Conservation (phyloP, 2,888 invertebrate genomes). For the Argyresthia albistria region DNA sequence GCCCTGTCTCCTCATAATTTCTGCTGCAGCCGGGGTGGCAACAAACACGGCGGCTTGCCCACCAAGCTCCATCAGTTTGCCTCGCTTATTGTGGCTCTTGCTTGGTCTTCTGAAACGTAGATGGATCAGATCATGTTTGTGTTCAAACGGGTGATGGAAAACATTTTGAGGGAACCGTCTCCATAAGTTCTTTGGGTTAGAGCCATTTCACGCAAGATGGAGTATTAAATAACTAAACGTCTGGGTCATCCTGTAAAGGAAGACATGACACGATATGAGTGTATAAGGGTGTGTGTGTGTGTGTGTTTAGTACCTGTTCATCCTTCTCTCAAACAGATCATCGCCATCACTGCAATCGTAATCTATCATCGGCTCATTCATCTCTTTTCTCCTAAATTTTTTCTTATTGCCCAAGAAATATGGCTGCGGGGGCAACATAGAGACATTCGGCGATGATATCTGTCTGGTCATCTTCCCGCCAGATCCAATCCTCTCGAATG, state of each 20-base stretch:
- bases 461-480: constrained; percentile 38
- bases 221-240: too few species aligned
- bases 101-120: constrained; percentile 25
- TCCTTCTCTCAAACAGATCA: constrained; percentile 53
- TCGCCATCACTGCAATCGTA: constrained; percentile 65
- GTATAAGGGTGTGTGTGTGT: too few species aligned
- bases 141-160: too few species aligned
- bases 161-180: too few species aligned
- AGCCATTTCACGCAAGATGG: too few species aligned
- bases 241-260: too few species aligned
- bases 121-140: not conserved
- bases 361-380: constrained; percentile 57
- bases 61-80: constrained; percentile 51
- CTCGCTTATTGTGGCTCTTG: constrained; percentile 32
- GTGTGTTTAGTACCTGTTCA: constrained; percentile 21
- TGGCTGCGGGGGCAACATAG: constrained; percentile 33
- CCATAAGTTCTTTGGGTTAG: too few species aligned
- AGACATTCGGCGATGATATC: constrained; percentile 50
- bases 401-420: constrained; percentile 49
- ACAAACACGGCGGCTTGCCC: constrained; percentile 55
- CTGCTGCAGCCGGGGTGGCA: constrained; percentile 54
- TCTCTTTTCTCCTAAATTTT: constrained; percentile 42
- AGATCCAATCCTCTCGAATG: constrained; percentile 38
- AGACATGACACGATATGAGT: too few species aligned
- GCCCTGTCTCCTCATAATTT: constrained; percentile 58